A percentile compares a stretch with the other conserved stretches of the same genome.
phyloP scores from a whole-genome alignment of 2,113 vertebrate species.

The Thomomys bottae region DNA sequence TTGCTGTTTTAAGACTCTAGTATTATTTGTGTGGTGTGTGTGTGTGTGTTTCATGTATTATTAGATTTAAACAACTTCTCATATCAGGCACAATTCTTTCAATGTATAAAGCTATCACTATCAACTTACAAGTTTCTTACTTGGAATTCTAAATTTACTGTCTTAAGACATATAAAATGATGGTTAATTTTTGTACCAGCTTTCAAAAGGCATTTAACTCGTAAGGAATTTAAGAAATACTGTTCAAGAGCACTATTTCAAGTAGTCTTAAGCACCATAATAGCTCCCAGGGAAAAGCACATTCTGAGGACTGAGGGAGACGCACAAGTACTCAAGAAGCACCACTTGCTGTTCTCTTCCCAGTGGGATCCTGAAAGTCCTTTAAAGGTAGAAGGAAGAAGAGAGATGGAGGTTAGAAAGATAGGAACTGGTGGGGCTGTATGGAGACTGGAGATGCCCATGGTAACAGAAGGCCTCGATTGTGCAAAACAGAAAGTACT shows the following conservation, averaged over 20 bases:
- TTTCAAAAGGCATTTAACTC: conserved; percentile 42
- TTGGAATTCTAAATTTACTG: conserved; percentile 46
- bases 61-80: conserved; percentile 34
- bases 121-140: conserved; percentile 29
- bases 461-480: neutral
- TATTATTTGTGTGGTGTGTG: neutral
- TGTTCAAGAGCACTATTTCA: neutral
- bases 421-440: neutral
- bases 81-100: conserved; percentile 20
- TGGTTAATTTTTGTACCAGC: neutral
- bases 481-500: neutral
- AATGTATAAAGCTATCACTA: neutral
- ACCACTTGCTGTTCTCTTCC: neutral
- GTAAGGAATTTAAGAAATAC: neutral
- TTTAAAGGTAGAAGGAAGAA: neutral
- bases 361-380: neutral
- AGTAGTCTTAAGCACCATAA: neutral
- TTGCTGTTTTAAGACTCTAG: conserved; percentile 7
- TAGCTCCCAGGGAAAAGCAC: neutral
- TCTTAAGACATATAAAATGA: conserved; percentile 31
- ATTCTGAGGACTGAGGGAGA: neutral
- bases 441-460: neutral
- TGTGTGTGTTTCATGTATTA: neutral
- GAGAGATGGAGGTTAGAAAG: neutral
- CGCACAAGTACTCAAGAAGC: neutral